Conservation (phyloP, 2,888 invertebrate genomes). For the Cosmorhoe ocellata region DNA sequence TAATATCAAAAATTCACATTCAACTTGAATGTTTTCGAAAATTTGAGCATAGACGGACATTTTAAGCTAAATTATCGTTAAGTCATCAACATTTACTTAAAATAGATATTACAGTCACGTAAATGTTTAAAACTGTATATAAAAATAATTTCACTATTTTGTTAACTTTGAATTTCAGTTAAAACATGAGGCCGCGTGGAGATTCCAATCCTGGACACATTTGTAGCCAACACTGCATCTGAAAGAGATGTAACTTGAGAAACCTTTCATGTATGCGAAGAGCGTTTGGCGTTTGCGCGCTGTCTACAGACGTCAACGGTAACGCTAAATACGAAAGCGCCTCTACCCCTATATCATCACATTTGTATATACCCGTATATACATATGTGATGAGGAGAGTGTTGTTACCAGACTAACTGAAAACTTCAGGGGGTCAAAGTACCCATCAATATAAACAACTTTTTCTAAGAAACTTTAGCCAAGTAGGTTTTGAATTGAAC, state of each 20-base stretch:
- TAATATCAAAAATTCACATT: conserved; percentile 17
- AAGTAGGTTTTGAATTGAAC: too few relatives aligned
- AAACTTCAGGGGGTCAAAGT: too few relatives aligned
- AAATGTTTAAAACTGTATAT: conserved; percentile 15
- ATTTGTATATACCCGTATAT: too few relatives aligned
- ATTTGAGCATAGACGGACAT: conserved; percentile 21
- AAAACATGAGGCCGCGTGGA: conserved; percentile 19
- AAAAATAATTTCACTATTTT: conserved; percentile 28
- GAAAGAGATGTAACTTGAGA: conserved; percentile 25
- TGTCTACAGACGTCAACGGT: too few relatives aligned
- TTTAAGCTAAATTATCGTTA: conserved; percentile 11
- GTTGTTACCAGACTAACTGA: too few relatives aligned
- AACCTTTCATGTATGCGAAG: too few relatives aligned
- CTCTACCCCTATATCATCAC: too few relatives aligned
- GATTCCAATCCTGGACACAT: conserved; percentile 23
- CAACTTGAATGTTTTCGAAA: conserved; percentile 3
- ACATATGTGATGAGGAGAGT: too few relatives aligned
- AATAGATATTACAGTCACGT: conserved; percentile 1
- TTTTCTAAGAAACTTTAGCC: too few relatives aligned
- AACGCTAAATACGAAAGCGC: too few relatives aligned
- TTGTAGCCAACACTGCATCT: conserved; percentile 38
- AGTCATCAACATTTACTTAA: conserved; percentile 10
- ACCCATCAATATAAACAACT: too few relatives aligned
- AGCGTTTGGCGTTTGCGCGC: too few relatives aligned
- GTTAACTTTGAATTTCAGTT: conserved; percentile 17